Conservation (phyloP, 2,797 vertebrate genomes). For the Streptopelia turtur region DNA sequence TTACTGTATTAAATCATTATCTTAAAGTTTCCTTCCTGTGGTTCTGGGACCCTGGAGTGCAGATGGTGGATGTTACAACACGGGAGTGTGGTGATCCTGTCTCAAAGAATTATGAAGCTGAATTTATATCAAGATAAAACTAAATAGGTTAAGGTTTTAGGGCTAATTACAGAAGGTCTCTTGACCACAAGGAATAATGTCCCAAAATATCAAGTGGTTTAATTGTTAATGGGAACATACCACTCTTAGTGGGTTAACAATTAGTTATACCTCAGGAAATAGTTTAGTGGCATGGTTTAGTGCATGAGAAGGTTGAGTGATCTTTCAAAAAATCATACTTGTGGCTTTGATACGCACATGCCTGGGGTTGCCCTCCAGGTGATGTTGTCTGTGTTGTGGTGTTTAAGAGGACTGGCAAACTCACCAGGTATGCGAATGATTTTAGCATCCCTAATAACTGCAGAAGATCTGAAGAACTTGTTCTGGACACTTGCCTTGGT, state of each 20-base stretch:
- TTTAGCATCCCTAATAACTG: background rate
- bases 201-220: background rate
- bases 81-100: background rate
- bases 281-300: background rate
- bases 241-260: background rate
- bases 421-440: background rate
- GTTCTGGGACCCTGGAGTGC: background rate
- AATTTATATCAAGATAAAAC: background rate
- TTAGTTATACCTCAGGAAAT: background rate
- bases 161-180: background rate
- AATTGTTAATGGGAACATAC: background rate
- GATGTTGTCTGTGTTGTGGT: background rate
- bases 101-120: background rate
- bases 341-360: background rate
- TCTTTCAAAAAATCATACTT: background rate
- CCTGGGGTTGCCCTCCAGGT: background rate
- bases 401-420: background rate
- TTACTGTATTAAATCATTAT: background rate
- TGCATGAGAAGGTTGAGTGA: background rate
- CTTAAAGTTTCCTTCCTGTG: background rate
- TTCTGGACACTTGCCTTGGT: background rate
- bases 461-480: background rate
- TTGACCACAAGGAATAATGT: background rate
- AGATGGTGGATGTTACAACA: fast-evolving
- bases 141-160: background rate